Conservation (phyloP, 2,797 vertebrate species). For the Gobionotothen gibberifrons region DNA sequence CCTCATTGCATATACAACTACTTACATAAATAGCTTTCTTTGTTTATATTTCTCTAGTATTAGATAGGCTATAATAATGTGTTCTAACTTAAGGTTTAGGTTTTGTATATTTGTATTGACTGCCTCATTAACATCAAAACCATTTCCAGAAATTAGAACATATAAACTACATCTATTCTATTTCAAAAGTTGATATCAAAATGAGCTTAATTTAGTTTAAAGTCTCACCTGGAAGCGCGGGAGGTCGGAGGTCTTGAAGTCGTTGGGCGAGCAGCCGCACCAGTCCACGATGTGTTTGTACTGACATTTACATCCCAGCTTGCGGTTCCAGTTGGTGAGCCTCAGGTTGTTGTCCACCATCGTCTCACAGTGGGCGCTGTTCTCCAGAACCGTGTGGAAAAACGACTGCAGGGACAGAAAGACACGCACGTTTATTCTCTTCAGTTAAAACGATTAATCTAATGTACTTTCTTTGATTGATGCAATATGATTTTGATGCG, state of each 20-base stretch:
- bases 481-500: not conserved
- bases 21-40: too few relatives aligned
- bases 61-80: too few relatives aligned
- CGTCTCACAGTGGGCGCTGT: conserved; percentile 87
- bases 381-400: conserved; percentile 88
- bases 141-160: too few relatives aligned
- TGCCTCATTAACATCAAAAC: too few relatives aligned
- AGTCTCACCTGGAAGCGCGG: conserved; percentile 91
- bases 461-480: not conserved
- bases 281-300: conserved; percentile 99
- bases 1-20: too few relatives aligned
- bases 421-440: not conserved
- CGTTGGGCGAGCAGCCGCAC: conserved; percentile 98
- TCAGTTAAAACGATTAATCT: not conserved
- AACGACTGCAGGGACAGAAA: conserved; percentile 61
- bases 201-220: not conserved
- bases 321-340: conserved; percentile 99
- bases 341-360: conserved; percentile 98
- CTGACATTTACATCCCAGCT: conserved; percentile 98
- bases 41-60: too few relatives aligned
- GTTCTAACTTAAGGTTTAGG: too few relatives aligned
- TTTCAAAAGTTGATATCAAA: too few relatives aligned
- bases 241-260: conserved; percentile 95
- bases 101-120: too few relatives aligned
- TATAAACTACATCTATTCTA: too few relatives aligned